These are phyloP conservation scores for Papilio polytes DNA, from an alignment of 1,140 invertebrate genomes.

Conservation along the genomic window DNA sequence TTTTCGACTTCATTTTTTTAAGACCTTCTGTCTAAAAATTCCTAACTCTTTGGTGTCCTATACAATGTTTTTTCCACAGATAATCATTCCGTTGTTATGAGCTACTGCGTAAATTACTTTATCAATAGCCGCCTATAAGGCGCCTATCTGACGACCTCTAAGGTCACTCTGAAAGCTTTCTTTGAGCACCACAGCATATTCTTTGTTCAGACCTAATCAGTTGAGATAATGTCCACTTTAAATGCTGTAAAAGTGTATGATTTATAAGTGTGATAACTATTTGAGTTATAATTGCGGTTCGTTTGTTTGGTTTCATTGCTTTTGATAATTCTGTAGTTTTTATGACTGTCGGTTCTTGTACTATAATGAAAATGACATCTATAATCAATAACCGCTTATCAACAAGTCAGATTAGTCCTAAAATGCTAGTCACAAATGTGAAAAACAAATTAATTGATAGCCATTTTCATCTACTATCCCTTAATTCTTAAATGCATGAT, in stretches of 20 bases:
- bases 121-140: conserved; percentile 55
- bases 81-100: background rate
- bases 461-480: too few species aligned
- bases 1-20: background rate
- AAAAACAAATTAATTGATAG: background rate
- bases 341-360: conserved; percentile 45
- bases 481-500: too few species aligned
- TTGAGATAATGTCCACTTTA: conserved; percentile 69
- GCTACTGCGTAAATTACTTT: conserved; percentile 43
- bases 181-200: conserved; percentile 57
- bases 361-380: background rate
- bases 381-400: background rate
- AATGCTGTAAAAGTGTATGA: conserved; percentile 67
- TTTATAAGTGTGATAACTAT: conserved; percentile 66
- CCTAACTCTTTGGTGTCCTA: background rate
- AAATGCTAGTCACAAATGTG: background rate
- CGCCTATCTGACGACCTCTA: conserved; percentile 58
- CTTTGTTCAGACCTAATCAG: conserved; percentile 63
- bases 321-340: conserved; percentile 42
- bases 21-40: background rate
- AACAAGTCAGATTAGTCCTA: background rate
- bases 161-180: conserved; percentile 56
- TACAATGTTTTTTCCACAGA: background rate
- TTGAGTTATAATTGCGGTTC: conserved; percentile 44
- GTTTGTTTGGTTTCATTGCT: conserved; percentile 43